Conservation (phyloP, 2,888 invertebrate genomes). For the Machimus atricapillus region DNA sequence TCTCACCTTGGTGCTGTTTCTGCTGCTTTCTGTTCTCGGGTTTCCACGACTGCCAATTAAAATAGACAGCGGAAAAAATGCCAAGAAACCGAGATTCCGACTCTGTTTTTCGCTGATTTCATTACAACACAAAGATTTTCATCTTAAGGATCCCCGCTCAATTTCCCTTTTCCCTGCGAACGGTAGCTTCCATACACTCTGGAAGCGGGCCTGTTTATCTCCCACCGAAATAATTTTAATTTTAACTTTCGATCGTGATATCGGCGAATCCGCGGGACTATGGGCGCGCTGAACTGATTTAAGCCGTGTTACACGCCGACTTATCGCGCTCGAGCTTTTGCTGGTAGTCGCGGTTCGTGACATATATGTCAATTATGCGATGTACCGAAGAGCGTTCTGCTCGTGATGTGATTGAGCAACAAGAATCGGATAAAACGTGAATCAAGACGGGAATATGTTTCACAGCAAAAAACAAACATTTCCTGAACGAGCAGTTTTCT, state of each 20-base stretch:
- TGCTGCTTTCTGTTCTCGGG: slow-evolving; percentile 24
- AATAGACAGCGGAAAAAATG: slow-evolving; percentile 13
- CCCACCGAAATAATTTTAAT: slow-evolving; percentile 15
- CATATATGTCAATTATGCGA: not conserved
- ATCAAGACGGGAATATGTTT: not conserved
- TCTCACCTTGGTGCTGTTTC: slow-evolving; percentile 9
- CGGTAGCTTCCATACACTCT: not conserved
- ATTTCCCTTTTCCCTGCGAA: slow-evolving; percentile 7
- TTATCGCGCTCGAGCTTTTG: not conserved
- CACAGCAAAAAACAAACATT: not conserved
- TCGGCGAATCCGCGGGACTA: not conserved
- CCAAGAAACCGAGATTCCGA: slow-evolving; percentile 5
- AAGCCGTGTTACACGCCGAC: not conserved
- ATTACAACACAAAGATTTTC: slow-evolving; percentile 4
- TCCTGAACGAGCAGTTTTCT: not conserved
- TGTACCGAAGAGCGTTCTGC: not conserved
- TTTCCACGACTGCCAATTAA: slow-evolving; percentile 26
- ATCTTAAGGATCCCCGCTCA: not conserved
- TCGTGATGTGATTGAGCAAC: not conserved
- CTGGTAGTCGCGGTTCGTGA: not conserved
- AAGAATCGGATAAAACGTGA: not conserved
- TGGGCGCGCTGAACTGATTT: not conserved
- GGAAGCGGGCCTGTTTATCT: not conserved
- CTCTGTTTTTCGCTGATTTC: slow-evolving; percentile 15
- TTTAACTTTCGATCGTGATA: slow-evolving; percentile 25